These are phyloP conservation scores for Macroteleia sp. DNA, from an alignment of 2,888 invertebrate genomes.

Conservation along the genomic window DNA sequence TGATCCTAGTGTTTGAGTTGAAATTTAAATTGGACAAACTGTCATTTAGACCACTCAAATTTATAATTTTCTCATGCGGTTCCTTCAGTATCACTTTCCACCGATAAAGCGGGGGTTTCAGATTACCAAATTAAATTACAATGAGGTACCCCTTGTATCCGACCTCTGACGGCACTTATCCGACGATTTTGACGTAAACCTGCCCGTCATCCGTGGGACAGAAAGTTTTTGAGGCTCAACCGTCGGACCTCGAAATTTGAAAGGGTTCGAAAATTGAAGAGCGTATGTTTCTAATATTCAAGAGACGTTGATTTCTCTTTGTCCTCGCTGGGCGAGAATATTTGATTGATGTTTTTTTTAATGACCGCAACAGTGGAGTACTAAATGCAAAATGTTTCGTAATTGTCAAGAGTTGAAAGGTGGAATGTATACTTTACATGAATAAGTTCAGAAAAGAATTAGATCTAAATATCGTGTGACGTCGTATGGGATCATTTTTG, in stretches of 20 bases:
- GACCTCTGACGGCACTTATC: slow-evolving; percentile 64
- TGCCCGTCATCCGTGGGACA: slow-evolving; percentile 62
- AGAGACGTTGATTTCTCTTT: slow-evolving; percentile 49
- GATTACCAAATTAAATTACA: slow-evolving; percentile 79
- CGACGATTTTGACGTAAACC: slow-evolving; percentile 70
- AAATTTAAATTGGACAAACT: neutral
- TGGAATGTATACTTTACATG: no score
- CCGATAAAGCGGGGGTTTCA: slow-evolving; percentile 66
- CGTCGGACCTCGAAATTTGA: slow-evolving; percentile 42
- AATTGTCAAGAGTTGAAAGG: neutral
- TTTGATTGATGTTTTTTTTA: slow-evolving; percentile 56
- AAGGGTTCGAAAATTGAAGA: slow-evolving; percentile 49
- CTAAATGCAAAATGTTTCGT: neutral
- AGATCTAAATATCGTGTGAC: no score
- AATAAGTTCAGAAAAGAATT: no score
- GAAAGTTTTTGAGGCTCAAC: slow-evolving; percentile 46
- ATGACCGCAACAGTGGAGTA: slow-evolving; percentile 24
- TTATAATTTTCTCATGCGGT: slow-evolving; percentile 54
- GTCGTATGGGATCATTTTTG: no score
- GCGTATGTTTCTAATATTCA: slow-evolving; percentile 25
- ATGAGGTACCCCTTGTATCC: slow-evolving; percentile 65
- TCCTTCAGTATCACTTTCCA: slow-evolving; percentile 57
- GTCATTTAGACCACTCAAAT: slow-evolving; percentile 12
- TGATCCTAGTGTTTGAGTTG: no score
- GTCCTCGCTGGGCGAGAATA: slow-evolving; percentile 20